Conservation (phyloP, 1,140 invertebrate species). For the Centruroides vittatus region DNA sequence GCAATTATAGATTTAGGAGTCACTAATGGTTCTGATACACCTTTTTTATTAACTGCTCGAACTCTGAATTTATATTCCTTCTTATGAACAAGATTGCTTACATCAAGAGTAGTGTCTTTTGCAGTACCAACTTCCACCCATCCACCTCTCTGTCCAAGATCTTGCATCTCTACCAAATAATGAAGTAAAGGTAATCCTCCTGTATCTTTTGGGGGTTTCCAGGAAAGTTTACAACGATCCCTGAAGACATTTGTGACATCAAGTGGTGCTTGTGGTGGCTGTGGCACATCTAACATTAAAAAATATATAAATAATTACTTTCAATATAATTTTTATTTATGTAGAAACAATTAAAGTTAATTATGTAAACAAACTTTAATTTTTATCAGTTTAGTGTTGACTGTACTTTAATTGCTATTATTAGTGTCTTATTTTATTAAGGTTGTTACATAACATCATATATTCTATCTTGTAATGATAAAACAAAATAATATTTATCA, state of each 20-base stretch:
- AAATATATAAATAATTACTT: no score
- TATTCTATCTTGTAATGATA: no score
- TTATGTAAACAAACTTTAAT: no score
- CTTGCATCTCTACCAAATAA: constrained; percentile 90
- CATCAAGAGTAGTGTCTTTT: constrained; percentile 58
- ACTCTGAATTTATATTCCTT: constrained; percentile 93
- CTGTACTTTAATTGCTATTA: no score
- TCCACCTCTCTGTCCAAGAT: constrained; percentile 49
- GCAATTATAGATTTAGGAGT: constrained; percentile 75
- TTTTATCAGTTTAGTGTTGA: no score
- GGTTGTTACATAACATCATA: no score
- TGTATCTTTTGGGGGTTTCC: constrained; percentile 83
- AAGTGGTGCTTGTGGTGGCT: constrained; percentile 65
- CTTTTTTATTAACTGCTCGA: constrained; percentile 73
- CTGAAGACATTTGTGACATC: constrained; percentile 84
- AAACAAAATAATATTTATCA: no score
- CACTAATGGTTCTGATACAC: constrained; percentile 60
- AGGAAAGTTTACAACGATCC: constrained; percentile 76
- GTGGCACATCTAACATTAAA: constrained; percentile 53
- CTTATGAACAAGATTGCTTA: constrained; percentile 68
- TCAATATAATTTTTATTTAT: no score
- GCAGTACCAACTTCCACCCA: constrained; percentile 62
- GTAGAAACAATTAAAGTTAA: no score
- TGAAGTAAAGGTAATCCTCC: constrained; percentile 79
- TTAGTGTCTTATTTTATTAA: no score